Evolutionary conservation across 2,888 invertebrate genomes (phyloP), one percentile per base, ranked within the genome.

Genomic region (Melinopterus prodromus): DNA sequence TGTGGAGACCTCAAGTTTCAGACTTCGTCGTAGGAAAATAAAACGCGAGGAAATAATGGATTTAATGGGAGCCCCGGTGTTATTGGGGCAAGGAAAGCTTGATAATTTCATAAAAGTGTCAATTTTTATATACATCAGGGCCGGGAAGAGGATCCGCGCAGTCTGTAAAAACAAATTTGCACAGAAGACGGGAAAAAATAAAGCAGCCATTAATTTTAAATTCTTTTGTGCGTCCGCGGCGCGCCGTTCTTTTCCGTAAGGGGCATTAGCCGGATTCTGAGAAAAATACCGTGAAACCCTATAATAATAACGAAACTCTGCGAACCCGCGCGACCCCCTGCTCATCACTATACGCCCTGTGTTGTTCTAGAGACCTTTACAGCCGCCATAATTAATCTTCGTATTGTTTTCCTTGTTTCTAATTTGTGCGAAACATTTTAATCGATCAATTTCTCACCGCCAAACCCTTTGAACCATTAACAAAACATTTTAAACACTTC

Each of bases 181-280:
- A 74, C 74, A 7, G n/a, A 37, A 37, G 12, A 35, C 12, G 35
- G 74, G 35, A 74, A 74, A 74, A 74, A 74, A 74, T 74, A 35
- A 37, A 74, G 74, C 74, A 37, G 35, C 37, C 74, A 74, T 74
- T 74, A 74, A 74, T 74, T 74, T 74, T 74, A 74, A 74, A 74
- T 74, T 74, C 74, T 74, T 74, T 74, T 74, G 74, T 74, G 37
- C 53, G 53, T 7, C 36, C 74, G 36, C 37, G 26, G 26, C 3
- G 3, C 26, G 26, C 26, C 26, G 26, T 26, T 26, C 12, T 74
- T 74, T 74, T 74, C 36, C n/a, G n/a, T 37, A 74, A 74, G 74
- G 74, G 35, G 53, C 53, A 53, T 53, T 53, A 53, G 74, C 35
- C 74, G 37, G 74, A 36, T n/a, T 74, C 74, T 53, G 74, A 37